A percentile compares a stretch with the other conserved stretches of the same genome.
Evolutionary conservation across 2,888 invertebrate genomes (phyloP).

Genomic region (Epinotia brunnichana): DNA sequence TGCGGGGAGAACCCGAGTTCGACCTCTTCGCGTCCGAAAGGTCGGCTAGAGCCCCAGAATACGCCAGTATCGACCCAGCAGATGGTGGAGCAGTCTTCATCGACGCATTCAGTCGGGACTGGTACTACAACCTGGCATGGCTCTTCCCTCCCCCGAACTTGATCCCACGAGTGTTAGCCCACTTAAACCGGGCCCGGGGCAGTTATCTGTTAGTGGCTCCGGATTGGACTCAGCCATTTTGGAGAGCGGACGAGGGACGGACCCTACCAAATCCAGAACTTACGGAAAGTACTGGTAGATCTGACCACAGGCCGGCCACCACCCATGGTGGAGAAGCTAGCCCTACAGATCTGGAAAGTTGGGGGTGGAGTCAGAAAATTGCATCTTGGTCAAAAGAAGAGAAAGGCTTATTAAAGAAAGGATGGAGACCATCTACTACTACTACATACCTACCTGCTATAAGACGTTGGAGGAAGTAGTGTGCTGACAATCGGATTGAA

Average conservation of each 20-base stretch:
- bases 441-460: too few relatives aligned
- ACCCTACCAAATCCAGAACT: constrained; percentile 9
- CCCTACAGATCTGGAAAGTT: constrained; percentile 8
- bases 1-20: constrained; percentile 9
- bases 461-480: too few relatives aligned
- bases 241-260: constrained; percentile 16
- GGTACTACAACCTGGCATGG: constrained; percentile 15
- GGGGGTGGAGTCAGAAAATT: constrained; percentile 23
- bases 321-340: not conserved
- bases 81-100: constrained; percentile 12
- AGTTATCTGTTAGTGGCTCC: constrained; percentile 7
- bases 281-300: constrained; percentile 13
- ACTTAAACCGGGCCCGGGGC: constrained; percentile 9
- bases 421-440: too few relatives aligned
- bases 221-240: constrained; percentile 11
- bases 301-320: constrained; percentile 10
- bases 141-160: constrained; percentile 15
- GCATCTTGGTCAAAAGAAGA: not conserved
- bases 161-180: constrained; percentile 11
- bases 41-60: constrained; percentile 1
- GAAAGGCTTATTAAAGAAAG: not conserved
- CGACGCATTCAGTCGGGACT: constrained; percentile 15
- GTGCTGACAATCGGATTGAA: too few relatives aligned
- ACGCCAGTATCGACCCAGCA: constrained; percentile 7
- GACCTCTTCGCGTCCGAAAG: constrained; percentile 13